These are phyloP conservation scores for Mechanitis mazaeus DNA, from an alignment of 2,888 invertebrate species.

Conservation along the genomic window DNA sequence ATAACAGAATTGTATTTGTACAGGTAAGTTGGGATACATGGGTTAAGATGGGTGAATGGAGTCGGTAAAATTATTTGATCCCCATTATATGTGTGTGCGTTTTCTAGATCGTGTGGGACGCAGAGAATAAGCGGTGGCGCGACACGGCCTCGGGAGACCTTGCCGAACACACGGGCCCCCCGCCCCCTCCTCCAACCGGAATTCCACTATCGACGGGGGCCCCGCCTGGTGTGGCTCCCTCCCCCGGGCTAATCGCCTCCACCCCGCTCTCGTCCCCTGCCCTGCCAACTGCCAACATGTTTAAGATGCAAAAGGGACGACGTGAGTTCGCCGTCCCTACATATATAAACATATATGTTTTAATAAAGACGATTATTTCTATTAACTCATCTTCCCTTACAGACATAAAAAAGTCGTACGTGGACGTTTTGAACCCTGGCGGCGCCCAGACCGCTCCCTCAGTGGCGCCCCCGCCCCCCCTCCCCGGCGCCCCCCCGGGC, in stretches of 20 bases:
- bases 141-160: constrained; percentile 86
- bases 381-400: constrained; percentile 18
- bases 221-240: not conserved
- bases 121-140: constrained; percentile 89
- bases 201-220: constrained; percentile 42
- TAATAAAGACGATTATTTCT: no score
- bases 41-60: no score
- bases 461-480: constrained; percentile 67
- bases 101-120: constrained; percentile 93
- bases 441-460: constrained; percentile 53
- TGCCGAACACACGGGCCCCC: constrained; percentile 50
- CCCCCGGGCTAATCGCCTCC: constrained; percentile 29
- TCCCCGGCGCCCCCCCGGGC: constrained; percentile 47
- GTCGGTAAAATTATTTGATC: not conserved
- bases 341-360: no score
- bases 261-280: constrained; percentile 38
- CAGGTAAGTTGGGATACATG: no score
- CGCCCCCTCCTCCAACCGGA: constrained; percentile 45
- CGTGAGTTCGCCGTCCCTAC: constrained; percentile 70
- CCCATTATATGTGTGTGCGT: constrained; percentile 11
- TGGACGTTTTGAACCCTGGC: constrained; percentile 80
- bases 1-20: not conserved
- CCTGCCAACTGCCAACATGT: constrained; percentile 76
- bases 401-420: constrained; percentile 91
- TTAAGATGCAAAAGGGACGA: constrained; percentile 86